Evolutionary conservation across 2,888 invertebrate species (phyloP), one percentile per base, ranked within the genome.

Genomic region (Pachycephus smyrnensis): DNA sequence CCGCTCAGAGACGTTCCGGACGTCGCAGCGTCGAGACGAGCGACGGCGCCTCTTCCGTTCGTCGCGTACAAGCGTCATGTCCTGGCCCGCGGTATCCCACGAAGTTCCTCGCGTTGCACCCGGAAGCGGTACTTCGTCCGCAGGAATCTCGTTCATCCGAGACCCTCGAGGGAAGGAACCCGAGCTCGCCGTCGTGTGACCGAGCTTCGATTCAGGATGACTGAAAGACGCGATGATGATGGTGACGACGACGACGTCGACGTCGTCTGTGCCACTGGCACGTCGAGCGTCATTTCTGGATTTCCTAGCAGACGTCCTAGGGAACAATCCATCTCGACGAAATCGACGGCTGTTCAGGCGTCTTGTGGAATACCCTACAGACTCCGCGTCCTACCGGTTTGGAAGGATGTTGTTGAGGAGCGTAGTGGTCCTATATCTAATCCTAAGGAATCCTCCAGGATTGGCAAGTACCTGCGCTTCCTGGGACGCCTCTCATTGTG

Each of bases 321-420:
- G 23, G 77, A 80, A 76, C 77, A 35, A 40, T 73, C 40, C 12
- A 55, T 79, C 40, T 79, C 84, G 30, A 78, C 82, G 32, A 84
- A 80, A 69, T 84, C 88, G 11, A 81, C 85, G 11, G 92, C 92
- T 15, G 90, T 93, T 40, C 94, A 94, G 88, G 92, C 92, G 9
- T 87, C 91, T 30, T 92, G 92, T 40, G 89, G 92, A 15, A 90
- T 93, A 73, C 93, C 93, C 3, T 93, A 93, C 84, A 91, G 93
- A 92, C 90, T 95, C 55, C 92, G 94, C 83, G 92, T 95, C 77
- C 93, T 94, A 84, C 95, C 95, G 1, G 82, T 86, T 0, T 80
- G 90, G 15, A 87, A 84, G 40, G 90, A 91, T 73, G 88, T 89
- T 31, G 83, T 85, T n/a, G 88, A 89, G 35, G 85, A 87, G 12